Evolutionary conservation across 1,140 invertebrate species (phyloP).

Genomic region (Acromyrmex heyeri): DNA sequence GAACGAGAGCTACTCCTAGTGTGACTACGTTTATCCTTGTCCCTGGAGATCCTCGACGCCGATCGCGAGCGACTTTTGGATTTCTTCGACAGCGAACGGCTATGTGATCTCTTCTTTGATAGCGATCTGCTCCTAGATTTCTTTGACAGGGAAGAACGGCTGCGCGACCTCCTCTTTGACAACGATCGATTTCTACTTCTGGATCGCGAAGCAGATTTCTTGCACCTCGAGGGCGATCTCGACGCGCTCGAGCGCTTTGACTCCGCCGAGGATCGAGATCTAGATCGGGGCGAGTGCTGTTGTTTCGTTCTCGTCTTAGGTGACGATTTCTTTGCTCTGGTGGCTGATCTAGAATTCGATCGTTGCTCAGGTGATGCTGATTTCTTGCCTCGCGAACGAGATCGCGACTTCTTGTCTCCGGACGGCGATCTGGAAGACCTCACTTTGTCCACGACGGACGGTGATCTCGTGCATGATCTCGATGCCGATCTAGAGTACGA

Average conservation of each 20-base stretch:
- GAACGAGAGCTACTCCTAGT: slow-evolving; percentile 81
- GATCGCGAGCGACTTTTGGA: slow-evolving; percentile 81
- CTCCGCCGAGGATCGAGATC: slow-evolving; percentile 67
- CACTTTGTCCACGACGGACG: slow-evolving; percentile 62
- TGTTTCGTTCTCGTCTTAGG: slow-evolving; percentile 28
- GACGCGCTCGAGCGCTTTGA: slow-evolving; percentile 73
- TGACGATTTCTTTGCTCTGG: slow-evolving; percentile 63
- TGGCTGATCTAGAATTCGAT: slow-evolving; percentile 43
- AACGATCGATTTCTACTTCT: slow-evolving; percentile 77
- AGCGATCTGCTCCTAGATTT: slow-evolving; percentile 76
- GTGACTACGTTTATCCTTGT: slow-evolving; percentile 80
- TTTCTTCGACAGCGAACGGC: slow-evolving; percentile 76
- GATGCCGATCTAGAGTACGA: slow-evolving; percentile 79
- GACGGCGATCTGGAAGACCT: slow-evolving; percentile 74
- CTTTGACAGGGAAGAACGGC: slow-evolving; percentile 75
- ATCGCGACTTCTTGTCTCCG: slow-evolving; percentile 67
- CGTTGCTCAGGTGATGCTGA: slow-evolving; percentile 61
- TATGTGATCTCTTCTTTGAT: slow-evolving; percentile 72
- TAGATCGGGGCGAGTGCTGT: slow-evolving; percentile 66
- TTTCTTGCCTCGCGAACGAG: slow-evolving; percentile 69
- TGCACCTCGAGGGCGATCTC: slow-evolving; percentile 75
- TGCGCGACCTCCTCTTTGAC: slow-evolving; percentile 74
- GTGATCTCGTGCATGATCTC: slow-evolving; percentile 78
- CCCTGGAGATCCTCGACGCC: slow-evolving; percentile 78
- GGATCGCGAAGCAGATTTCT: slow-evolving; percentile 77